Evolutionary conservation across 2,888 invertebrate genomes (phyloP), one percentile per base, ranked within the genome.

Genomic region (Archips crataeganus): DNA sequence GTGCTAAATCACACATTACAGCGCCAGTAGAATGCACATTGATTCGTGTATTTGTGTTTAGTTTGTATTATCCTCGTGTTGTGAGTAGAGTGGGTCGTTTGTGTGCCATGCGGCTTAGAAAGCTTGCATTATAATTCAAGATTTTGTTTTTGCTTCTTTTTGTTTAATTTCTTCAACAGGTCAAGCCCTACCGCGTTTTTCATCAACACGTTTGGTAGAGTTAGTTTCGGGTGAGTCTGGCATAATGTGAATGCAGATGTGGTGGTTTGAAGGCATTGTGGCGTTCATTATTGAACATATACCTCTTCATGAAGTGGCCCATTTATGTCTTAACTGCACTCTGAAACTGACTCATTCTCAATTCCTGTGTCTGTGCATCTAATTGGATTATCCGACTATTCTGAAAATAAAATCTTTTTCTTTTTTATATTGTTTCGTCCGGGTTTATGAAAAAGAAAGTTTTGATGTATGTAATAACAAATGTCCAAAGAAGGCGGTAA

Each of bases 161-260:
- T 92, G 91, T 92, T 92, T 92, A 91, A 95, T 95, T 95, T 96
- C 94, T 96, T 95, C 96, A 96, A 96, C 95, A 96, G 96, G 95
- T 95, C 96, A 95, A 95, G 95, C 93, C 95, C 96, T 92, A 95
- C 96, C 92, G 95, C 96, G 95, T 96, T 96, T 95, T 95, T 96
- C 95, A 95, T 96, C 95, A 96, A 96, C 95, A 95, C 96, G 91
- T 95, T 96, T 93, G 95, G 95, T 95, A 95, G 95, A 94, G 95
- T 95, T 94, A 95, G 95, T 92, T 96, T 96, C 93, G 96, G 96
- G 96, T 96, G 96, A 96, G 96, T 96, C 92, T 92, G 90, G 87
- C 90, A 92, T 92, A 91, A 92, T 89, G 87, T 87, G 92, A 93
- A 90, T 92, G 91, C 90, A 84, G 88, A 90, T 90, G 87, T 92